A percentile compares a stretch with the other conserved stretches of the same genome.
These are phyloP conservation scores for Mythimna ferrago DNA, from an alignment of 2,888 invertebrate genomes.

Conservation along the genomic window DNA sequence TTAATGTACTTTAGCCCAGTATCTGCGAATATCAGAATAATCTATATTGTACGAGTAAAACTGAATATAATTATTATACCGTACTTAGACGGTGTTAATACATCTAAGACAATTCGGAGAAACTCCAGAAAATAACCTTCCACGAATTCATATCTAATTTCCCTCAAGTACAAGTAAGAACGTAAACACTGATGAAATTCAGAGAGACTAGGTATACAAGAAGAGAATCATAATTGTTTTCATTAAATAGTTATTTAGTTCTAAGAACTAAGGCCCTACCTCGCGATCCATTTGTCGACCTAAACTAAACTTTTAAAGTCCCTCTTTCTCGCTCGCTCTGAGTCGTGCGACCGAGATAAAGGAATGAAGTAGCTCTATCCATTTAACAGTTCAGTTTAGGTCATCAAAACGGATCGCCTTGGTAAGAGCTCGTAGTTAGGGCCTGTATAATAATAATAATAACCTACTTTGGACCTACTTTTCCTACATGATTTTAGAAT, in stretches of 20 bases:
- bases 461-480: no score
- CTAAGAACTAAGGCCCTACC: no score
- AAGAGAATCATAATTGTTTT: neutral
- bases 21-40: neutral
- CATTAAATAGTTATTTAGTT: neutral
- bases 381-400: neutral
- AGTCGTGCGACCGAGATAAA: no score
- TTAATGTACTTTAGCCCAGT: neutral
- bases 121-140: constrained; percentile 8
- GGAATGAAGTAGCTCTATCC: no score
- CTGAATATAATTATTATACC: no score
- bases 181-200: constrained; percentile 7
- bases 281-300: no score
- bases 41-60: neutral
- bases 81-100: neutral
- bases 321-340: no score
- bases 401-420: no score
- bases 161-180: neutral
- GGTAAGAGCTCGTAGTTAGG: no score
- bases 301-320: no score
- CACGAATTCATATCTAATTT: constrained; percentile 10
- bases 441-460: no score
- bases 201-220: neutral
- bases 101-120: neutral
- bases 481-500: neutral